These are phyloP conservation scores for Hippocampus abdominalis DNA, from an alignment of 2,113 vertebrate genomes.

Conservation along the genomic window DNA sequence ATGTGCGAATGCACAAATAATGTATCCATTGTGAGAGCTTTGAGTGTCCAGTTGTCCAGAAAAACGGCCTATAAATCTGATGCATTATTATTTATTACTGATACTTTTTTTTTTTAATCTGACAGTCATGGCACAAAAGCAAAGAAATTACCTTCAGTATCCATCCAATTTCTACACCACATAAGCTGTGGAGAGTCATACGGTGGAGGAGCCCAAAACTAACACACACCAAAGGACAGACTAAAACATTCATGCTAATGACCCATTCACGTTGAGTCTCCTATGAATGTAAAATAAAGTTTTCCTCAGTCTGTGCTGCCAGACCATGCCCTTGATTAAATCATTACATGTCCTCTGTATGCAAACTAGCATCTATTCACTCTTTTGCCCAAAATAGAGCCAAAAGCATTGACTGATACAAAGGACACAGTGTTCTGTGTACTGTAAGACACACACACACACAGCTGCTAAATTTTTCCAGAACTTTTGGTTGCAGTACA, in stretches of 20 bases:
- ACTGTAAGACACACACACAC: neutral
- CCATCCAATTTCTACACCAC: neutral
- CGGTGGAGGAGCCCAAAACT: neutral
- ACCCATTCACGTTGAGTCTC: neutral
- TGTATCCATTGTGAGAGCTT: no score
- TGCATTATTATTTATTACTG: no score
- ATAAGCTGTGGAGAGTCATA: neutral
- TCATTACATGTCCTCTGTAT: neutral
- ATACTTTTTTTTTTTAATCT: no score
- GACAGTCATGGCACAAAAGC: neutral
- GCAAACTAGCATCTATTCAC: neutral
- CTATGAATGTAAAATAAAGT: neutral
- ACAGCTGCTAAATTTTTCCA: conserved; percentile 7
- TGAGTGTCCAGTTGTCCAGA: no score
- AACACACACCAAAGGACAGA: neutral
- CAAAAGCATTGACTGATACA: conserved; percentile 1
- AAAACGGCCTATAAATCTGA: no score
- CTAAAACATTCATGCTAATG: neutral
- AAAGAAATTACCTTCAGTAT: neutral
- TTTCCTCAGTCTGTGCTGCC: neutral
- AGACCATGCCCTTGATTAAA: neutral
- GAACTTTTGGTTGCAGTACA: conserved; percentile 2
- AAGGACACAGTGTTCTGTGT: conserved; percentile 1
- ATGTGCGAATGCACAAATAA: neutral
- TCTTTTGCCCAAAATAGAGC: neutral